Evolutionary conservation across 35 echinoderm and acorn worm genomes (phyloP), one percentile per base, ranked within the genome.

Genomic region (Heliocidaris tuberculata): DNA sequence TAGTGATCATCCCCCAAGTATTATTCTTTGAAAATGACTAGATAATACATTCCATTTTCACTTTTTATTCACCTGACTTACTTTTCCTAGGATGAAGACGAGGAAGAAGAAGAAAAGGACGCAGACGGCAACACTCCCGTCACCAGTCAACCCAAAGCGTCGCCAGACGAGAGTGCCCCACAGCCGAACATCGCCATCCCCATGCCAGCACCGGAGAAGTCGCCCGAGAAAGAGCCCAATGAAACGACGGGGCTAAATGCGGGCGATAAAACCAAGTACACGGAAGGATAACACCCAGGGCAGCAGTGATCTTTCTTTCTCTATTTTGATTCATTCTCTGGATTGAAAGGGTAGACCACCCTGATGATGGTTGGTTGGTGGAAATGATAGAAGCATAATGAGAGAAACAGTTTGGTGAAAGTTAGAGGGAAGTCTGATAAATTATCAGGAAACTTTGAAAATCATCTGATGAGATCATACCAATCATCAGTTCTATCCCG

Each of bases 221-320:
- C 96, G 0, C 95, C 96, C 0, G 94, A 93, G 42, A 48, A 93
- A 49, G 91, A 93, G 50, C 91, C 94, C 15, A 97, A 95, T 17
- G 97, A 98, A 86, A 95, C 88, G 85, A 98, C 97, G 48, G 95
- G 96, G 31, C 97, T 98, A 27, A 98, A 98, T 29, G 52, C 96
- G 35, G 50, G 89, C 6, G 96, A 95, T 0, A 93, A 93, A 50
- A 10, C 91, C 9, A 32, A 48, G 48, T 93, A 93, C 32, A 93
- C 91, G 13, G 91, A 93, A 48, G 91, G 91, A 93, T 93, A 93
- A 93, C 91, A 32, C 19, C 87, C 29, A 5, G 6, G 65, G 21
- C 21, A 21, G 65, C 65, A n/a, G 27, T 19, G 8, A 78, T 9
- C 21, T 78, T 5, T 78, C 2, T 78, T 78, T 8, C 21, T 78